Conservation (phyloP, 2,888 invertebrate species). For the Craniophora ligustri region DNA sequence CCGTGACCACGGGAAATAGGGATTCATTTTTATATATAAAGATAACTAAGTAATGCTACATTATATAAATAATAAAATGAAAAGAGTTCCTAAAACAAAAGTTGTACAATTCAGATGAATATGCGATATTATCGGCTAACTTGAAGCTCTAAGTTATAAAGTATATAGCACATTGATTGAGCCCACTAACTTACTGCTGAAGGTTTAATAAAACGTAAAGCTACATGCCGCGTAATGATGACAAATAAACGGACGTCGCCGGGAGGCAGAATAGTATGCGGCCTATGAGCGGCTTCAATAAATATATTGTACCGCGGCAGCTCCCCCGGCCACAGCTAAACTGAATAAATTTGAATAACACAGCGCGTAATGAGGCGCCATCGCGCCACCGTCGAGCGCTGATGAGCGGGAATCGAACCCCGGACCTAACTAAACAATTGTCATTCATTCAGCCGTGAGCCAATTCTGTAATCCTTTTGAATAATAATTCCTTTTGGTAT, state of each 20-base stretch:
- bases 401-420: conserved; percentile 71
- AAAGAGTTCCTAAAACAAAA: too few species aligned
- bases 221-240: conserved; percentile 42
- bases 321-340: conserved; percentile 56
- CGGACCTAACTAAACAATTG: conserved; percentile 68
- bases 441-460: conserved; percentile 64
- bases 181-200: conserved; percentile 25
- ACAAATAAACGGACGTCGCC: conserved; percentile 46
- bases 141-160: conserved; percentile 22
- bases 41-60: too few species aligned
- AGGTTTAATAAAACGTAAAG: conserved; percentile 37
- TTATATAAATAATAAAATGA: too few species aligned
- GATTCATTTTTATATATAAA: too few species aligned
- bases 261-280: conserved; percentile 18
- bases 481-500: conserved; percentile 58
- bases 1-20: too few species aligned
- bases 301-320: conserved; percentile 37
- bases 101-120: conserved; percentile 20
- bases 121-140: conserved; percentile 5
- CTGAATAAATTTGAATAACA: conserved; percentile 80
- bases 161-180: conserved; percentile 30
- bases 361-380: conserved; percentile 67
- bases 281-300: conserved; percentile 40
- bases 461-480: conserved; percentile 67
- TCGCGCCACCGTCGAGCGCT: conserved; percentile 59